Percentiles rank a stretch among this genome's conserved stretches.
Evolutionary conservation across 2,888 invertebrate species (phyloP).

Genomic region (Microdon myrmicae): DNA sequence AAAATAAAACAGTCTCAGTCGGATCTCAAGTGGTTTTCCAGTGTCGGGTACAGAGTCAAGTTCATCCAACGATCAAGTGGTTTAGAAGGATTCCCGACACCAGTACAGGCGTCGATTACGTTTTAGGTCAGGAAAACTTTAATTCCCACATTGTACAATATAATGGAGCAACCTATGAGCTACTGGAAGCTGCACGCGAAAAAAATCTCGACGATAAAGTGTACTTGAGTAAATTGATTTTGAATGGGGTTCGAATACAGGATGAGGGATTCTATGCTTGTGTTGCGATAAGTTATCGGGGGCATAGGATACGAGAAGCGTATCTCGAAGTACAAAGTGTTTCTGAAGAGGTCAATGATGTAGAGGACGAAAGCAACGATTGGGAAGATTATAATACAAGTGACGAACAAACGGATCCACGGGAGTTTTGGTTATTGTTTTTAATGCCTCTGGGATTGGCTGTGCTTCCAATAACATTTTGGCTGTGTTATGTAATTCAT

Average conservation of each 20-base stretch:
- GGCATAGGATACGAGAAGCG: constrained; percentile 62
- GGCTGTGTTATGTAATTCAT: constrained; percentile 60
- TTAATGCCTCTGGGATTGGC: constrained; percentile 64
- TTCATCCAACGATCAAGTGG: constrained; percentile 64
- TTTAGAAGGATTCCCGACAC: constrained; percentile 56
- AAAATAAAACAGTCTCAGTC: constrained; percentile 57
- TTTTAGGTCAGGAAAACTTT: constrained; percentile 54
- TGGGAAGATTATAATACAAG: constrained; percentile 57
- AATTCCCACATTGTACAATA: constrained; percentile 59
- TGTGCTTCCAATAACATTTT: constrained; percentile 60
- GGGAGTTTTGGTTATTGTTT: constrained; percentile 61
- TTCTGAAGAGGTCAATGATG: constrained; percentile 45
- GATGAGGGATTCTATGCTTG: constrained; percentile 64
- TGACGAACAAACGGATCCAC: constrained; percentile 57
- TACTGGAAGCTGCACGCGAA: constrained; percentile 59
- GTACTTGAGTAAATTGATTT: constrained; percentile 63
- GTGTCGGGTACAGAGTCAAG: constrained; percentile 63
- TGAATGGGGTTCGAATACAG: constrained; percentile 58
- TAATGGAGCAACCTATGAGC: constrained; percentile 62
- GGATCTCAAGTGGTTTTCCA: constrained; percentile 62
- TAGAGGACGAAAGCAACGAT: constrained; percentile 54
- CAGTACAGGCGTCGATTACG: constrained; percentile 32
- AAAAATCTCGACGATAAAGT: constrained; percentile 60
- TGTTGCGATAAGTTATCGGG: constrained; percentile 63
- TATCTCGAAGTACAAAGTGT: constrained; percentile 57